phyloP scores from a whole-genome alignment of 1,140 invertebrate genomes.

The Pygmarrhopalites habei region DNA sequence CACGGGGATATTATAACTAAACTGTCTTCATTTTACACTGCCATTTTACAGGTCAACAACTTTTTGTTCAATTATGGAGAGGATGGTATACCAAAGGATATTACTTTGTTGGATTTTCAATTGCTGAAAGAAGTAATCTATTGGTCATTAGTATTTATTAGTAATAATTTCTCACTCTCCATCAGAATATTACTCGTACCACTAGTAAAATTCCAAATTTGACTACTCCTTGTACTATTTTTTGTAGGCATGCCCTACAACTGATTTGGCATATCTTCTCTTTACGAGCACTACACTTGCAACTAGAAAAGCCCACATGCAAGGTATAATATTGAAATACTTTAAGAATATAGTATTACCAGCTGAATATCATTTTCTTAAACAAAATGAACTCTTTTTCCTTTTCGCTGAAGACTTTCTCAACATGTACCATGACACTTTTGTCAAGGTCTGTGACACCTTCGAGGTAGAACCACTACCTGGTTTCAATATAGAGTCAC shows the following conservation, averaged over 20 bases:
- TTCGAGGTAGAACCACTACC: constrained; percentile 16
- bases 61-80: constrained; percentile 53
- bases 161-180: too few species aligned
- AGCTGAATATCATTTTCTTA: too few species aligned
- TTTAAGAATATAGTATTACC: too few species aligned
- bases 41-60: constrained; percentile 50
- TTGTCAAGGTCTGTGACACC: constrained; percentile 8
- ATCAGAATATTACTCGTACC: too few species aligned
- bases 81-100: constrained; percentile 18
- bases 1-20: too few species aligned
- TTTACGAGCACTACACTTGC: constrained; percentile 17
- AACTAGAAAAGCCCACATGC: constrained; percentile 32
- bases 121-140: neutral
- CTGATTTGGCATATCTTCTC: constrained; percentile 25
- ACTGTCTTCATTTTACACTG: too few species aligned
- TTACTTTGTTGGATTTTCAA: constrained; percentile 24
- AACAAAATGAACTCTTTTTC: too few species aligned
- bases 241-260: constrained; percentile 21
- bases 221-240: too few species aligned
- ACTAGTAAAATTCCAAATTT: too few species aligned
- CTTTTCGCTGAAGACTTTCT: constrained; percentile 43
- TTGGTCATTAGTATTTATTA: too few species aligned
- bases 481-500: constrained; percentile 13
- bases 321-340: too few species aligned
- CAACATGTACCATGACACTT: constrained; percentile 42